Base-by-base conservation (phyloP, 2,113 vertebrate species). In the Neomonachus schauinslandi region DNA sequence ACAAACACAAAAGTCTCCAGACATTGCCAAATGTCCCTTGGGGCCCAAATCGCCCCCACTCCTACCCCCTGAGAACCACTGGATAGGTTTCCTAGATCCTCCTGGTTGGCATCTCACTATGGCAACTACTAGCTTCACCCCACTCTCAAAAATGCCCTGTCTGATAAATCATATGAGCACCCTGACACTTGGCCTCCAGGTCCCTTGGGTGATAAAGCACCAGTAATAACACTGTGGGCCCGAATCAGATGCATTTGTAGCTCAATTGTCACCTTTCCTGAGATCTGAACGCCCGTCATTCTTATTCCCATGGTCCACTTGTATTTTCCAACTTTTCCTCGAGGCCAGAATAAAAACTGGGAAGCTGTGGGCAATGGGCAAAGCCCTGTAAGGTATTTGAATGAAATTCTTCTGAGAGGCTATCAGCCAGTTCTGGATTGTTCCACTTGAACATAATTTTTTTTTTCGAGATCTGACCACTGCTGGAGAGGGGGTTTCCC, bases 121-220 rank as follows among this genome's bases (percentile, higher is more conserved):
- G 49, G 71, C 65, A 67, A 63, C 33, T 15, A 8, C 10, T 55
- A 18, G 36, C 31, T 33, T 18, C 53, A 7, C 53, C 42, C 79
- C n/a, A 7, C 21, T 21, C 71, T 72, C 59, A 8, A 7, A 63
- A 39, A 12, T 1, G 2, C 79, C 39, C 55, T 24, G 24, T 39
- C 51, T 24, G 55, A 24, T 21, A 13, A 26, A 24, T 1, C 8
- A 0, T 5, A 1, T 0, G 22, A 31, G 36, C 39, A 2, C 51
- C 76, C 49, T 13, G 31, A 42, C 3, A 0, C 12, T 13, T 24
- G 67, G 26, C 65, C 11, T 28, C 31, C 31, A 19, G 76, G 10
- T 31, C 15, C 39, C 83, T 2, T 0, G 15, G 53, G 8, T 15
- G 21, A 72, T 21, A 36, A 42, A n/a, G 26, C 6, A 65, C 36